These are phyloP conservation scores for Baronia brevicornis DNA, from an alignment of 2,888 invertebrate species.

Conservation along the genomic window DNA sequence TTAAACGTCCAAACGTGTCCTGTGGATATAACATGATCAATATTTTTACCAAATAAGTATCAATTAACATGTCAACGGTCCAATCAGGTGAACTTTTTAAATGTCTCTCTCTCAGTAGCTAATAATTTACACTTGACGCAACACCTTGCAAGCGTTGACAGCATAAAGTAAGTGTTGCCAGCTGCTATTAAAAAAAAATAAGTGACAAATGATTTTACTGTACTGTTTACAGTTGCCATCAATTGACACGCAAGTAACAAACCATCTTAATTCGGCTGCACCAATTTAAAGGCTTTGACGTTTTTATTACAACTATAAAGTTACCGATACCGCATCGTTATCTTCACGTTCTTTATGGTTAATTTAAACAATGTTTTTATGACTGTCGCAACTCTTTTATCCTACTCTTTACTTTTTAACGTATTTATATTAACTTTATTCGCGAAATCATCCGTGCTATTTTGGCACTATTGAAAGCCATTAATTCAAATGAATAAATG, in stretches of 20 bases:
- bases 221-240: conserved; percentile 11
- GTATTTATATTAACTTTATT: no score
- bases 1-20: conserved; percentile 9
- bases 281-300: conserved; percentile 10
- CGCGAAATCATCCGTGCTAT: no score
- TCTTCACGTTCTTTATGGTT: no score
- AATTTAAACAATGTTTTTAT: no score
- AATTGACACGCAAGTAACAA: conserved; percentile 11
- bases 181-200: conserved; percentile 21
- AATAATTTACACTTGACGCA: conserved; percentile 19
- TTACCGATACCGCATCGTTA: no score
- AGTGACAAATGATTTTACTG: conserved; percentile 24
- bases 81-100: conserved; percentile 23
- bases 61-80: conserved; percentile 23
- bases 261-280: conserved; percentile 10
- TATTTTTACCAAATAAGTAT: conserved; percentile 19
- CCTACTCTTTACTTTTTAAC: no score
- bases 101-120: conserved; percentile 19
- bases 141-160: conserved; percentile 15
- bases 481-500: no score
- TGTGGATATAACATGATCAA: conserved; percentile 8
- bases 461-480: no score
- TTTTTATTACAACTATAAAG: conserved; percentile 10
- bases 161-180: conserved; percentile 20
- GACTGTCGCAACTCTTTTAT: no score